Conservation (phyloP, 2,888 invertebrate genomes). For the Rhingia rostrata region DNA sequence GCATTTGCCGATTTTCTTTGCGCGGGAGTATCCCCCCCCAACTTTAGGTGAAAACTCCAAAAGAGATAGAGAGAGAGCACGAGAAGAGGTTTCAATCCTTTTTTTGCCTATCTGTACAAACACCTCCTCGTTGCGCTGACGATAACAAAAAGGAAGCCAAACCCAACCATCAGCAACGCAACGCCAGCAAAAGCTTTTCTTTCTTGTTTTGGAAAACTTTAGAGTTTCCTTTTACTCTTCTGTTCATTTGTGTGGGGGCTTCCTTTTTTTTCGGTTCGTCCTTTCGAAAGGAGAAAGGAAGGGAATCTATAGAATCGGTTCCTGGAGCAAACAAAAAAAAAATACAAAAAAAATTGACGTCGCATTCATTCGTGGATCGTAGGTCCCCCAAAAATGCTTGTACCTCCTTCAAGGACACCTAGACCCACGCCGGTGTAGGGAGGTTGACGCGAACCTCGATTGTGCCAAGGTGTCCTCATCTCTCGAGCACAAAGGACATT, state of each 20-base stretch:
- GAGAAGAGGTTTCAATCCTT: conserved; percentile 64
- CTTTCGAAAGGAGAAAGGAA: conserved; percentile 31
- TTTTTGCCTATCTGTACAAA: conserved; percentile 9
- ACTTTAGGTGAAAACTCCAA: conserved; percentile 38
- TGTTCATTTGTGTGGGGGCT: not conserved
- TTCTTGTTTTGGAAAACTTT: conserved; percentile 67
- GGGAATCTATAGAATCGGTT: conserved; percentile 23
- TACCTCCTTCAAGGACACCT: conserved; percentile 38
- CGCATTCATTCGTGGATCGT: conserved; percentile 41
- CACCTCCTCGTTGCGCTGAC: conserved; percentile 27
- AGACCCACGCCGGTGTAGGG: not conserved
- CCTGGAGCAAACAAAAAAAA: not conserved
- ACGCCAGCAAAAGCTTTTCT: conserved; percentile 64
- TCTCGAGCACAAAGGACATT: conserved; percentile 54
- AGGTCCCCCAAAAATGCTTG: conserved; percentile 47
- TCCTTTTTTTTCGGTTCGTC: not conserved
- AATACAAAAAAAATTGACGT: conserved; percentile 33
- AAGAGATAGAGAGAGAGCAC: not conserved
- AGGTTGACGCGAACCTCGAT: conserved; percentile 15
- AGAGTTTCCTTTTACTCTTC: conserved; percentile 56
- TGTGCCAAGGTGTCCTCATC: conserved; percentile 40
- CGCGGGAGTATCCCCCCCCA: not conserved
- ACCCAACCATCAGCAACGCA: conserved; percentile 30
- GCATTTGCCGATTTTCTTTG: conserved; percentile 55
- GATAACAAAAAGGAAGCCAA: conserved; percentile 48